phyloP scores from a whole-genome alignment of 64 coral and sea anemone species.

The Anthopleura sola region DNA sequence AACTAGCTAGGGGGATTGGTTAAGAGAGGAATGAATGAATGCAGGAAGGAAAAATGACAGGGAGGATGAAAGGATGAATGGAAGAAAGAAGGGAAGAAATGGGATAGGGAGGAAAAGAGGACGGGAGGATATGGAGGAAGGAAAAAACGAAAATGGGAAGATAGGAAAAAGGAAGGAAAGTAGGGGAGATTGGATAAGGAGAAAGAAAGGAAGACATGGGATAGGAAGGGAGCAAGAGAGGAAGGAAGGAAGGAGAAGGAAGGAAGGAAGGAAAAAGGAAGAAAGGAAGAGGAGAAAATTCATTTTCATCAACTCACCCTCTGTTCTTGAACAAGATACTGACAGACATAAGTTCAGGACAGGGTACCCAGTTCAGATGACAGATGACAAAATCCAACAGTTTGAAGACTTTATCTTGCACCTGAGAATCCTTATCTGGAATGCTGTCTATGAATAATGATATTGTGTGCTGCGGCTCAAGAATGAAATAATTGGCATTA shows the following conservation, averaged over 20 bases:
- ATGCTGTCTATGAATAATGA: slow-evolving; percentile 87
- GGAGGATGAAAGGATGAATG: background rate
- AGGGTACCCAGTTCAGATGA: slow-evolving; percentile 92
- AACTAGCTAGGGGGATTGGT: too few species aligned
- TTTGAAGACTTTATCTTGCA: slow-evolving; percentile 88
- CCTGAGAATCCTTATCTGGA: slow-evolving; percentile 66
- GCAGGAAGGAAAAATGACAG: too few species aligned
- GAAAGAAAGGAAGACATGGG: too few species aligned
- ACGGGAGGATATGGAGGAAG: background rate
- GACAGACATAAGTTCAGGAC: slow-evolving; percentile 89
- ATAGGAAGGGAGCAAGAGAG: too few species aligned
- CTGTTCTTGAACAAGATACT: slow-evolving; percentile 96
- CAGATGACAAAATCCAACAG: slow-evolving; percentile 83
- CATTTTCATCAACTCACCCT: slow-evolving; percentile 44
- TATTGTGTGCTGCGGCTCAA: slow-evolving; percentile 91
- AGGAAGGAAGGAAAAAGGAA: too few species aligned
- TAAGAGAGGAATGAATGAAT: too few species aligned
- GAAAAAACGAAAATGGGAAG: background rate
- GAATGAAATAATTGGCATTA: slow-evolving; percentile 92
- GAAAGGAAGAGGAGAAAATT: background rate
- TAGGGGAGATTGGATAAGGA: too few species aligned
- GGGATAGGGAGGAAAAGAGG: too few species aligned
- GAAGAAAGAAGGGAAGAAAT: background rate
- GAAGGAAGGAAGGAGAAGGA: too few species aligned
- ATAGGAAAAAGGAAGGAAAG: too few species aligned